phyloP scores from a whole-genome alignment of 2,113 vertebrate species.

The Azemiops feae region DNA sequence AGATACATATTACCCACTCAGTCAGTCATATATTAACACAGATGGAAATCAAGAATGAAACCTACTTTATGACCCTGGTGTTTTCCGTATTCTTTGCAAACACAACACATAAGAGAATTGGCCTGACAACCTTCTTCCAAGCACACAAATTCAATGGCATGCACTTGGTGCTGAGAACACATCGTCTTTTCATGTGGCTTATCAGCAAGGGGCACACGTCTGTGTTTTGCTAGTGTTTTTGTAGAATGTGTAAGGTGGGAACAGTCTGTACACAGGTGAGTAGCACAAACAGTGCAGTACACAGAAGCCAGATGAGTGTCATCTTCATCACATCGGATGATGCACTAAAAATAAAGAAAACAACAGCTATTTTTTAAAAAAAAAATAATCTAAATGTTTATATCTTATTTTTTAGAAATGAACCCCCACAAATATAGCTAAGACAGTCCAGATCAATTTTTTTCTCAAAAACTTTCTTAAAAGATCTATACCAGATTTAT shows the following conservation, averaged over 20 bases:
- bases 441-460: neutral
- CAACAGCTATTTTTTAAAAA: neutral
- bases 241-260: slow-evolving; percentile 96
- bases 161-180: slow-evolving; percentile 95
- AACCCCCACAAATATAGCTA: neutral
- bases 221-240: slow-evolving; percentile 94
- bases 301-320: slow-evolving; percentile 92
- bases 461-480: neutral
- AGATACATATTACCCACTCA: neutral
- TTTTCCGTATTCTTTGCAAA: slow-evolving; percentile 98
- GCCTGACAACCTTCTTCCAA: slow-evolving; percentile 92
- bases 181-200: slow-evolving; percentile 98
- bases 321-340: slow-evolving; percentile 95
- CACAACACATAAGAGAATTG: slow-evolving; percentile 96
- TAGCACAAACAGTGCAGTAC: slow-evolving; percentile 97
- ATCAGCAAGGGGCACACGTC: slow-evolving; percentile 92
- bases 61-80: slow-evolving; percentile 97
- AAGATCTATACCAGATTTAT: neutral
- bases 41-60: neutral
- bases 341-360: slow-evolving; percentile 71
- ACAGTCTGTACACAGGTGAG: slow-evolving; percentile 93
- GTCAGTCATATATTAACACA: neutral
- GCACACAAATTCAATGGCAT: slow-evolving; percentile 97
- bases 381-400: neutral
- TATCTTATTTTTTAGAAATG: neutral